Base-by-base conservation (phyloP, 2,797 vertebrate genomes). In the Rhinatrema bivittatum region DNA sequence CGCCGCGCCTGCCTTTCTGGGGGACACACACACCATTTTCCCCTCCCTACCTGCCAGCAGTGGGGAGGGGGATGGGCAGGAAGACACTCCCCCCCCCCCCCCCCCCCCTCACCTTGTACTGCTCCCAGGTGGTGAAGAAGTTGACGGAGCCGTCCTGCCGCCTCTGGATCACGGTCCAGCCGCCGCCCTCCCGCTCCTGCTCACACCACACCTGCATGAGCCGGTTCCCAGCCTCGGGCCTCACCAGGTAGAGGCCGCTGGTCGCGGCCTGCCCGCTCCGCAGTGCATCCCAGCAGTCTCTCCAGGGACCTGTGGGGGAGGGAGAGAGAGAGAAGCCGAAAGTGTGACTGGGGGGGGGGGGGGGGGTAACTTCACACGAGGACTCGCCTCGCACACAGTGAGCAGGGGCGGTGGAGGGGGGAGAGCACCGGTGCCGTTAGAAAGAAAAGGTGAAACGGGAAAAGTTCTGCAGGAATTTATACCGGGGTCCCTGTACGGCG, bases 71-170 rank as follows among this genome's bases (percentile, higher is more conserved):
- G 11, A 2, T 20, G 10, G 10, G 31, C 7, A 9, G 19, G 20
- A 22, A n/a, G 20, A 20, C 5, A 8, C 9, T 6, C 17, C 9
- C 8, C 3, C 7, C n/a, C n/a, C 41, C 20, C 92, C 91, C 85
- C 6, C 17, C 9, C 8, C 3, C 7, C n/a, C n/a, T 41, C 20
- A 92, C 91, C 85, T 94, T 94, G 39, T 95, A 95, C 53, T 91
- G 86, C 42, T 93, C 89, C 92, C 92, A 95, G 7, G 73, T 88
- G 28, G 87, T 82, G 62, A 92, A 94, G 76, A 95, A 95, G 65
- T 91, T 91, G 38, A 91, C 86, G 0, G 89, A 92, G 3, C 92
- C 92, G 3, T 94, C 92, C 53, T 87, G 88, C 50, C 92, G 79
- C 59, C 87, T 79, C 70, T 95, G 92, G 50, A 95, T 87, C 53